Evolutionary conservation across 2,113 vertebrate genomes (phyloP), one percentile per base, ranked within the genome.

Genomic region (Gopherus flavomarginatus): DNA sequence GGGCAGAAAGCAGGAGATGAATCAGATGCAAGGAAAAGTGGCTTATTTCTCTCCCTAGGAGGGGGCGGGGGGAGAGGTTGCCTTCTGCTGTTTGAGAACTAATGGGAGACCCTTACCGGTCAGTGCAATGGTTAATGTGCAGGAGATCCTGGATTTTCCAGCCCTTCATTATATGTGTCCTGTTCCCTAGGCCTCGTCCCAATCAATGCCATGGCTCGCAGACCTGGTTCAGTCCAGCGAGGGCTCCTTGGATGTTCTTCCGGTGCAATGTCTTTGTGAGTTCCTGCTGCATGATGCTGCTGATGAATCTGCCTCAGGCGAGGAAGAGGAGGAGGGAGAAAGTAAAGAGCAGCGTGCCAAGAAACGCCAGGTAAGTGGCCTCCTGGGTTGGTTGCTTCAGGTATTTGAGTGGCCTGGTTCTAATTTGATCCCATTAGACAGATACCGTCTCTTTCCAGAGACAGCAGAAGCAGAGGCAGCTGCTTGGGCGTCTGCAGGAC

Each of bases 171-270:
- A 77, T 35, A 8, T 0, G 5, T 38, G 2, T 92, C 1, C 1
- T 75, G 47, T 29, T n/a, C 11, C 42, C 11, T 83, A 99, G 99
- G 99, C 99, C 21, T 99, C 99, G 1, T 99, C 99, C 0, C 99
- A 99, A 97, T 99, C 99, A 65, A 99, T 99, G 99, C 99, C 99
- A 0, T 99, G 99, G 99, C 97, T 99, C 96, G 99, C 99, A 1
- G 99, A 99, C 94, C 97, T 99, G 95, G 99, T 99, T 47, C 99
- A 99, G 98, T 99, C 99, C 92, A 99, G 99, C 0, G 99, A 99
- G 94, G 99, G 99, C 3, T 99, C 99, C 52, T 97, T 99, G 98
- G 99, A 99, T 0, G 99, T 99, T 93, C 98, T 99, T 27, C 99
- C 99, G 0, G 99, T 99, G 95, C 99, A 99, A 97, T 99, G 99